These are phyloP conservation scores for Arrhamphus sclerolepis DNA, from an alignment of 2,797 vertebrate genomes.

Conservation along the genomic window DNA sequence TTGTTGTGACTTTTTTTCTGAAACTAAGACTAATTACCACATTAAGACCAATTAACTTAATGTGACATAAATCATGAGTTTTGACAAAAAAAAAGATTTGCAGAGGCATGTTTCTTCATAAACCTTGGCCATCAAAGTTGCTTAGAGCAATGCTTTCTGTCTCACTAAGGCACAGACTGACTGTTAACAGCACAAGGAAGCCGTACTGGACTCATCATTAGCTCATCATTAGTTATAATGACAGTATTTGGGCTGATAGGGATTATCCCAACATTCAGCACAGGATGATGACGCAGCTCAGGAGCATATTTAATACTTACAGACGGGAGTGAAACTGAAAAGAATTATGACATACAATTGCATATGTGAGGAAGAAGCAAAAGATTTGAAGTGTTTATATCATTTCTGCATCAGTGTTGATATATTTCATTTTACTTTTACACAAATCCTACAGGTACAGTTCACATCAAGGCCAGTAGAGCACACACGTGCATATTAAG, in stretches of 20 bases:
- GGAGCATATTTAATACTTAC: conserved; percentile 15
- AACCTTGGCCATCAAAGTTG: too few relatives aligned
- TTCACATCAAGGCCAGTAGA: conserved; percentile 13
- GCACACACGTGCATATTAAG: not conserved
- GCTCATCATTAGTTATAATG: conserved; percentile 62
- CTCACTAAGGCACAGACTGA: conserved; percentile 12
- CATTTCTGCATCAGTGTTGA: not conserved
- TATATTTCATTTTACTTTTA: not conserved
- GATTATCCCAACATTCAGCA: conserved; percentile 52
- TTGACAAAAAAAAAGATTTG: too few relatives aligned
- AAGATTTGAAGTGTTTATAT: conserved; percentile 8
- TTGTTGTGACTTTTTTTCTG: too few relatives aligned
- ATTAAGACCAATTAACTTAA: too few relatives aligned
- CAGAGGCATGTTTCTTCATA: too few relatives aligned
- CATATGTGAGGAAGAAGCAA: not conserved
- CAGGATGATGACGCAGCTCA: conserved; percentile 40
- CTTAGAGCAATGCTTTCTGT: too few relatives aligned
- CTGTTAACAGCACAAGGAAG: conserved; percentile 38
- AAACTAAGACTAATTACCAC: too few relatives aligned
- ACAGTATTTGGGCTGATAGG: conserved; percentile 56
- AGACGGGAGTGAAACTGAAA: too few relatives aligned
- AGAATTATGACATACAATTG: too few relatives aligned
- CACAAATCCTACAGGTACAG: conserved; percentile 4
- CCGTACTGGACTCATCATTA: conserved; percentile 51
- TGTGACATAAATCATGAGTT: too few relatives aligned